Percentiles rank a stretch among this genome's conserved stretches.
Conservation (phyloP, 2,113 vertebrate species). For the Hippocampus abdominalis region DNA sequence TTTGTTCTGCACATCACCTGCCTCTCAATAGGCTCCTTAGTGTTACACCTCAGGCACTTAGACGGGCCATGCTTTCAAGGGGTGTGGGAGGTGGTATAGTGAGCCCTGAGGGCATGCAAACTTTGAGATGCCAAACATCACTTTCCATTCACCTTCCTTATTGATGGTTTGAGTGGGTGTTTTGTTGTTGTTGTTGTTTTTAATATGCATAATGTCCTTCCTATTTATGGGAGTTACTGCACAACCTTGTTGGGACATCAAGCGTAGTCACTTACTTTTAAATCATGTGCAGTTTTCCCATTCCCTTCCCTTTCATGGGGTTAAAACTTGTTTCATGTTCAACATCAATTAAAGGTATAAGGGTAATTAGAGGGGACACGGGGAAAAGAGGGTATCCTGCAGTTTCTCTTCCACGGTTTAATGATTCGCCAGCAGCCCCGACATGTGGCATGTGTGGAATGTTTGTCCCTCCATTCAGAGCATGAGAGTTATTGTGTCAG, state of each 20-base stretch:
- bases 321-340: conserved; percentile 73
- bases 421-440: conserved; percentile 75
- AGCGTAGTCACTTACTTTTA: conserved; percentile 43
- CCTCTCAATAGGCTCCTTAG: conserved; percentile 77
- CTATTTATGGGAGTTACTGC: conserved; percentile 61
- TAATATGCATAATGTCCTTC: conserved; percentile 44
- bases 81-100: conserved; percentile 13
- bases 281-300: conserved; percentile 48
- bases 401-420: conserved; percentile 72
- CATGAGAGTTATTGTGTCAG: conserved; percentile 73
- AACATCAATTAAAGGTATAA: conserved; percentile 74
- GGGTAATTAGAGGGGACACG: conserved; percentile 73
- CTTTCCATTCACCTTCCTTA: conserved; percentile 33
- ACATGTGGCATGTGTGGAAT: conserved; percentile 77
- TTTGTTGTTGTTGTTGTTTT: not conserved
- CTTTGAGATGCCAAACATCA: conserved; percentile 50
- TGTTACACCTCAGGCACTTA: conserved; percentile 78
- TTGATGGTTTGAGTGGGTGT: conserved; percentile 15
- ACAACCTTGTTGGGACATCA: conserved; percentile 40
- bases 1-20: conserved; percentile 82
- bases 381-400: conserved; percentile 66
- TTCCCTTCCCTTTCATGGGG: conserved; percentile 40
- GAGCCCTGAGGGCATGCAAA: conserved; percentile 58
- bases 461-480: conserved; percentile 72
- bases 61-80: conserved; percentile 70